Percentiles rank a stretch among this genome's conserved stretches.
These are phyloP conservation scores for Ctenodactylus gundi DNA, from an alignment of 2,113 vertebrate genomes.

Conservation along the genomic window DNA sequence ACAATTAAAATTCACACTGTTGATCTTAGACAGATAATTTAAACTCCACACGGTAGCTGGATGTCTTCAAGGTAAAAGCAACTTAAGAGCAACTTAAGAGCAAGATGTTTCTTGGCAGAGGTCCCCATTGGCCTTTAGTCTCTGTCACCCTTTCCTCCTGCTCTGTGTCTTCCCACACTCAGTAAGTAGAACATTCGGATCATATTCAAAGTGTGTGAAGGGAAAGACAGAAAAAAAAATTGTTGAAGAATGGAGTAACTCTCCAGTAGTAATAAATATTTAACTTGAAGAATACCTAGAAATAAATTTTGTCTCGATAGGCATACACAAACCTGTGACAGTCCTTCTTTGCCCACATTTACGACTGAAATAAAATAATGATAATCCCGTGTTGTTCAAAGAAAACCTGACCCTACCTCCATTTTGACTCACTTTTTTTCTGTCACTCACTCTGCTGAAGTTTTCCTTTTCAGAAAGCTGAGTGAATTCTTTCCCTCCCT, in stretches of 20 bases:
- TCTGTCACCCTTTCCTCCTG: not conserved
- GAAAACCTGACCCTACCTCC: not conserved
- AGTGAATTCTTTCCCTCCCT: not conserved
- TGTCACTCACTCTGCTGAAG: not conserved
- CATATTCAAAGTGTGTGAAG: conserved; percentile 25
- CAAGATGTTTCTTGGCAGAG: not conserved
- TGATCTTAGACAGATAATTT: not conserved
- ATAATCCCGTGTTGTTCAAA: not conserved
- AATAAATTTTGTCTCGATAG: not conserved
- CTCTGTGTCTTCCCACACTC: not conserved
- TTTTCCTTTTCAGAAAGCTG: conserved; percentile 12
- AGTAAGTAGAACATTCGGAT: not conserved
- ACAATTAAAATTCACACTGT: not conserved
- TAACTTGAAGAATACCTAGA: conserved; percentile 17
- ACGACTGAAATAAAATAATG: not conserved
- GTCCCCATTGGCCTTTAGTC: not conserved
- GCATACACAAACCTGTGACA: fast-evolving
- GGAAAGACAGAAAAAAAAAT: not conserved
- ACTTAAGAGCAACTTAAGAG: not conserved
- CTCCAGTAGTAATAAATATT: conserved; percentile 16
- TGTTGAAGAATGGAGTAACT: not conserved
- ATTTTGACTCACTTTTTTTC: conserved; percentile 15
- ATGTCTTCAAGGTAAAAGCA: not conserved
- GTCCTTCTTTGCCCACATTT: not conserved
- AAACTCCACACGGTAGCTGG: not conserved